Evolutionary conservation across 2,888 invertebrate genomes (phyloP), one percentile per base, ranked within the genome.

Genomic region (Archaeoteleia sp.): DNA sequence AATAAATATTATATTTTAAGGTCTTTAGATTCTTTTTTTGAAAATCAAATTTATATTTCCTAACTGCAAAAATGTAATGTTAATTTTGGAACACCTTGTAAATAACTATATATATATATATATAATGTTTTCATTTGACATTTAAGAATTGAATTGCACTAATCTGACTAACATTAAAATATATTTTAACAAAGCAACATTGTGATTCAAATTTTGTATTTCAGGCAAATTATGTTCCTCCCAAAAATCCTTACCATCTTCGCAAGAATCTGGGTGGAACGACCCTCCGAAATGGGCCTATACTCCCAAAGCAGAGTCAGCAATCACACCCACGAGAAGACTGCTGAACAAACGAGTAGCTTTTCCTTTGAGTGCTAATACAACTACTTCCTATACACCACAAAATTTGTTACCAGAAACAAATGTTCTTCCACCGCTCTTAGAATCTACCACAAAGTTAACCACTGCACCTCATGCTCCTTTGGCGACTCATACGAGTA

Each of bases 211-310:
- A 1, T 10, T 23, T 43, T 43, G 6, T 17, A 45, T 68, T 53
- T 35, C 67, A 70, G 73, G 63, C 10, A 51, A 72, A 37, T 25
- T 53, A 1, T 29, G 66, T 20, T 84, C 85, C 0, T 79, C 79
- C 1, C 85, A 85, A 69, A 79, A 81, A 29, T 69, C 69, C 8
- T 71, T 85, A 20, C 73, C 76, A 13, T 71, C 83, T 1, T 61
- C 55, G 13, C 82, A 85, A 34, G 80, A 84, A 68, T 71, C 84
- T 8, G 85, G 85, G 2, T 85, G 85, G 85, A 85, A 85, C 20
- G 85, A 85, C 73, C 84, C 85, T 6, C 85, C 85, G 14, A 80
- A 80, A 53, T 82, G 82, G 82, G 82, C 79, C 8, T 75, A 74
- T 14, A 13, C 53, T 8, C 30, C 67, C n/a, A 68, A 49, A 67